phyloP scores from a whole-genome alignment of 2,797 vertebrate species.

The Borostomias antarcticus region DNA sequence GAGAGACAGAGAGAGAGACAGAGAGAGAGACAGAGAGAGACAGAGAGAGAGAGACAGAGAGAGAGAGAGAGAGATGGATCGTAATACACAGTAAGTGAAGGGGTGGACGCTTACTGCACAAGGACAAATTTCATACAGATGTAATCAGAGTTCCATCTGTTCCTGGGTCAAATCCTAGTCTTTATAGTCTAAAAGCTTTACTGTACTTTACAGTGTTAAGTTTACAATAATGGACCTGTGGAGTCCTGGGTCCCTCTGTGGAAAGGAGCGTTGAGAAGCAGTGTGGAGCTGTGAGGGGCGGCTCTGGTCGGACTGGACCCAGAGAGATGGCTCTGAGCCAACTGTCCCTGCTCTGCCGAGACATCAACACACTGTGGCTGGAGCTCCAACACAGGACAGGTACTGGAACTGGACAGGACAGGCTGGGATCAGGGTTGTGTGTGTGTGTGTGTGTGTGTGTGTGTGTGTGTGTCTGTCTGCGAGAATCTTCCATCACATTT shows the following conservation, averaged over 20 bases:
- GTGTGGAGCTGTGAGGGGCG: conserved; percentile 32
- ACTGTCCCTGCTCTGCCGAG: conserved; percentile 52
- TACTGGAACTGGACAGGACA: conserved; percentile 41
- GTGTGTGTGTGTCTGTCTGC: conserved; percentile 5
- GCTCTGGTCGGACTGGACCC: conserved; percentile 22
- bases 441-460: background rate
- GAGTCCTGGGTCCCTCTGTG: conserved; percentile 16
- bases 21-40: background rate
- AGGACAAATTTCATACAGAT: background rate
- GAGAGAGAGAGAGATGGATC: background rate
- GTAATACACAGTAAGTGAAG: background rate
- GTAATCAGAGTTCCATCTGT: background rate
- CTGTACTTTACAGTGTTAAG: background rate
- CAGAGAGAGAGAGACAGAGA: background rate
- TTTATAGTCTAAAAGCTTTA: background rate
- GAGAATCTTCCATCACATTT: background rate
- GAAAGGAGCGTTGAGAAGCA: conserved; percentile 9
- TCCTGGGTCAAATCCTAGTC: background rate
- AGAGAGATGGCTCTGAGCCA: conserved; percentile 42
- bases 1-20: background rate
- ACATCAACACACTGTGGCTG: conserved; percentile 54
- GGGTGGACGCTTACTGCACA: background rate
- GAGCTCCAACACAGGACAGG: conserved; percentile 57
- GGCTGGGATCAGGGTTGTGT: background rate
- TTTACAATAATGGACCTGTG: conserved; percentile 12